Conservation (phyloP, 1,140 invertebrate genomes). For the Campoletis sonorensis region DNA sequence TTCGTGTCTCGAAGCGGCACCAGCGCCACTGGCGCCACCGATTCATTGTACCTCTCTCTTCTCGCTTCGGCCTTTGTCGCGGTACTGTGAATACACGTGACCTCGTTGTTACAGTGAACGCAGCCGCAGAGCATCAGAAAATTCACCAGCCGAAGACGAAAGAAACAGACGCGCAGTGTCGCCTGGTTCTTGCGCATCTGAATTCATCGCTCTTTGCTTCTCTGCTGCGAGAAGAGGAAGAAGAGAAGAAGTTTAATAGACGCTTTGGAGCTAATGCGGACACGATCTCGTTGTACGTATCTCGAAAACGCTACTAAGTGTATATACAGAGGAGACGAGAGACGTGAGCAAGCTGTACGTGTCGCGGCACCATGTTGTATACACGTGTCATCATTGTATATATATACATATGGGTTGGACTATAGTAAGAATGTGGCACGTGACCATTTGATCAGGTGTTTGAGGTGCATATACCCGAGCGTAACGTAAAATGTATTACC, state of each 20-base stretch:
- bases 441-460: conserved; percentile 40
- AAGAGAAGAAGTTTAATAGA: neutral
- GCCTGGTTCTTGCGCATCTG: conserved; percentile 1
- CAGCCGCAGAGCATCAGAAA: neutral
- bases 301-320: neutral
- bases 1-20: conserved; percentile 7
- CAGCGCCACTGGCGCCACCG: conserved; percentile 46
- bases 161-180: neutral
- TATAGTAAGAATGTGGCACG: conserved; percentile 18
- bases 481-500: conserved; percentile 12
- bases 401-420: neutral
- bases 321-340: neutral
- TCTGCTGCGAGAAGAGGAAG: neutral
- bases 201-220: neutral
- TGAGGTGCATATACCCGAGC: conserved; percentile 4
- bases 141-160: neutral
- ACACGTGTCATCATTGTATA: conserved; percentile 5
- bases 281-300: conserved; percentile 9
- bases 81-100: neutral
- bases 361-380: neutral
- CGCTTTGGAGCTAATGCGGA: conserved; percentile 12
- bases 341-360: neutral
- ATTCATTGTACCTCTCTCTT: neutral
- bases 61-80: neutral
- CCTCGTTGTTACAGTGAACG: neutral